phyloP scores from a whole-genome alignment of 2,888 invertebrate genomes.

The Alloplasta piceator region DNA sequence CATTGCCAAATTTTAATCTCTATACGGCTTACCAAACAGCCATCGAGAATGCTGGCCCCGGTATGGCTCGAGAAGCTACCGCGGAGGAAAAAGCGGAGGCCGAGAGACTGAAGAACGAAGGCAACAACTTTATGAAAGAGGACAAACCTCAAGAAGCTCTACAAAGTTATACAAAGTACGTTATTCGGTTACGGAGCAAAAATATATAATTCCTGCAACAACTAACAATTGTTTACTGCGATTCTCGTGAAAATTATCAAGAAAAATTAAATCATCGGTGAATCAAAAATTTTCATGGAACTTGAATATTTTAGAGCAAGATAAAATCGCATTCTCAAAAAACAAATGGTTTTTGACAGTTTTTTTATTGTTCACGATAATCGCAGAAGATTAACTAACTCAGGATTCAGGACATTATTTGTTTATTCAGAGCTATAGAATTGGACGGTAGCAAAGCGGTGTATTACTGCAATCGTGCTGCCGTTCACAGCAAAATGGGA shows the following conservation, averaged over 20 bases:
- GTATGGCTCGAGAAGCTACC: conserved; percentile 79
- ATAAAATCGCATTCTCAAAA: no score
- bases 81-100: conserved; percentile 88
- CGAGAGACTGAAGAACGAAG: conserved; percentile 94
- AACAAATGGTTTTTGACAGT: not conserved
- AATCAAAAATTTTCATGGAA: no score
- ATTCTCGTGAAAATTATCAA: no score
- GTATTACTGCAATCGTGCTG: conserved; percentile 98
- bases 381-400: conserved; percentile 65
- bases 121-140: conserved; percentile 94
- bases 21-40: conserved; percentile 83
- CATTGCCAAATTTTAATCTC: conserved; percentile 82
- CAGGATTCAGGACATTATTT: conserved; percentile 59
- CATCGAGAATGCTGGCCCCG: conserved; percentile 71
- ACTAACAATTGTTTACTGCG: no score
- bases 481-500: conserved; percentile 95
- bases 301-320: no score
- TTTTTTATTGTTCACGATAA: conserved; percentile 38
- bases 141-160: conserved; percentile 93
- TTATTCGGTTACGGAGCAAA: not conserved
- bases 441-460: conserved; percentile 95
- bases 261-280: no score
- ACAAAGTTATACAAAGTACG: conserved; percentile 89
- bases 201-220: no score
- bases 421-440: conserved; percentile 90